Evolutionary conservation across 2,113 vertebrate genomes (phyloP), one percentile per base, ranked within the genome.

Genomic region (Barbus barbus): DNA sequence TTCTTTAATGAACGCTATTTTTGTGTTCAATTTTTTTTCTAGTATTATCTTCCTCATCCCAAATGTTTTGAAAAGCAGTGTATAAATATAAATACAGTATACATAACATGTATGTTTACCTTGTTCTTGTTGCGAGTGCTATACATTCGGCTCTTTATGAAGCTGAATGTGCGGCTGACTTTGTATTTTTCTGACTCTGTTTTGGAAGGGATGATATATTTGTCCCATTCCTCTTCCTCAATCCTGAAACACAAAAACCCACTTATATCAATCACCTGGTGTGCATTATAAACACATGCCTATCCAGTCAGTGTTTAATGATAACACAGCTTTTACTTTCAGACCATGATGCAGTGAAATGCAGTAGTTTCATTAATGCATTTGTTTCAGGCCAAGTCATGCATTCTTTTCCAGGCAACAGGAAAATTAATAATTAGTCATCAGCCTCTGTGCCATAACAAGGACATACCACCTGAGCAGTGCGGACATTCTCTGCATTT

Each of bases 131-230:
- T 98, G 79, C 97, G 93, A 67, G 97, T 97, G 60, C 95, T 98
- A 38, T 96, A 96, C 97, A 99, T 99, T 89, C 97, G 94, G 81
- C 94, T 99, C 94, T 97, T 96, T 83, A 99, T 93, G 80, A 99
- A 98, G 85, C 97, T 99, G 92, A 99, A 98, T 7, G 98, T 99
- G 4, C 97, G 95, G 86, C 96, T 97, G 84, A 99, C 96, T 96
- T 96, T 98, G 90, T 95, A 96, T 89, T 97, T 99, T 89, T 99
- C 98, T 7, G 96, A 94, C 85, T 98, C 97, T 0, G 89, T 92
- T 92, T 97, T 98, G 86, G 94, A 92, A 3, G 97, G 95, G 80
- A 94, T 93, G 73, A 90, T 93, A 80, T 94, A 97, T 74, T 95
- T 95, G 86, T 95, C 95, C 95, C 96, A 95, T 86, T 96, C 96